These are phyloP conservation scores for Pterophyllum scalare DNA, from an alignment of 2,113 vertebrate genomes.

Conservation along the genomic window DNA sequence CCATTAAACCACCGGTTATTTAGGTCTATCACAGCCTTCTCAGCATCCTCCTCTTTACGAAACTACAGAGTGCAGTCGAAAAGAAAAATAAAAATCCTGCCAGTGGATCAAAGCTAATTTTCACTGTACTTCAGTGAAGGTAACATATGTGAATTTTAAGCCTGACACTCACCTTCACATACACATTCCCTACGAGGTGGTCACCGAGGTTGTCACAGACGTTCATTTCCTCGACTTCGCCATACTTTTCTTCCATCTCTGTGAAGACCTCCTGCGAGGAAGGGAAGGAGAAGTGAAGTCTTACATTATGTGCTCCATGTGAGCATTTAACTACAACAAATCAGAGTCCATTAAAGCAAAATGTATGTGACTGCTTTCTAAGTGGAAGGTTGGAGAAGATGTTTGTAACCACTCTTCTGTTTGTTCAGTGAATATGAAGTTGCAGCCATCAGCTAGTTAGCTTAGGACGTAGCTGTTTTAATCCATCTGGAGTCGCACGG, in stretches of 20 bases:
- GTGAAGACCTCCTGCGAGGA: slow-evolving; percentile 92
- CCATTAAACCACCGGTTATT: slow-evolving; percentile 99
- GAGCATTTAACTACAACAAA: background rate
- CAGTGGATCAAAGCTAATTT: background rate
- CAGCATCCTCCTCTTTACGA: slow-evolving; percentile 94
- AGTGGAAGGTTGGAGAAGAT: background rate
- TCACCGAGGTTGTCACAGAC: slow-evolving; percentile 98
- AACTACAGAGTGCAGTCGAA: slow-evolving; percentile 80
- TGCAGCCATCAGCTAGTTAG: background rate
- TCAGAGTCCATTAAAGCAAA: background rate
- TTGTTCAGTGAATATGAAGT: background rate
- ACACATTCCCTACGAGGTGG: slow-evolving; percentile 97
- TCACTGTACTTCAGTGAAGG: background rate
- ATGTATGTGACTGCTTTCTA: background rate
- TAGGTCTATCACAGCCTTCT: slow-evolving; percentile 97
- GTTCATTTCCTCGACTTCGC: slow-evolving; percentile 99
- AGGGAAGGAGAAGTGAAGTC: background rate
- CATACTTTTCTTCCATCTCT: slow-evolving; percentile 99
- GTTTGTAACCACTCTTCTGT: background rate
- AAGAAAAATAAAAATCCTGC: background rate
- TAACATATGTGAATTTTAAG: background rate
- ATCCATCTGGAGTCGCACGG: background rate
- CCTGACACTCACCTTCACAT: slow-evolving; percentile 89
- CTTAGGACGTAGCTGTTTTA: background rate
- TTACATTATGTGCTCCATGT: background rate